Conservation (phyloP, 2,888 invertebrate genomes). For the Pristionchus arcanus region DNA sequence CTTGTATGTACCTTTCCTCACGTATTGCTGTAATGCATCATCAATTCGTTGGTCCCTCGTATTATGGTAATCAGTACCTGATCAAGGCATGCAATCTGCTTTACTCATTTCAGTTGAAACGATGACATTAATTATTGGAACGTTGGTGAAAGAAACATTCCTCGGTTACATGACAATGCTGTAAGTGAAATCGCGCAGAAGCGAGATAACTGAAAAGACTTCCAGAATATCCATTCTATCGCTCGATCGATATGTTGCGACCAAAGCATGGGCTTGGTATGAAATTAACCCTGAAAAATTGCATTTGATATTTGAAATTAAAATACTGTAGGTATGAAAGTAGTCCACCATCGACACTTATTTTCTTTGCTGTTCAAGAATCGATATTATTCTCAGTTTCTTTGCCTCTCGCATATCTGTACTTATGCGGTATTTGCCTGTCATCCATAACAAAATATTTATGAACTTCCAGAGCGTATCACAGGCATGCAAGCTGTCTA, state of each 20-base stretch:
- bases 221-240: background rate
- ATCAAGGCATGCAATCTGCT: background rate
- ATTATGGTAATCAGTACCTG: background rate
- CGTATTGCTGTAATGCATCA: background rate
- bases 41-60: background rate
- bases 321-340: background rate
- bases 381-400: background rate
- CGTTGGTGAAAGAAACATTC: background rate
- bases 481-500: background rate
- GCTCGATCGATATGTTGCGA: background rate
- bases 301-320: background rate
- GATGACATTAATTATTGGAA: background rate
- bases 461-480: background rate
- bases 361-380: background rate
- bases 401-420: background rate
- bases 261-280: conserved; percentile 17
- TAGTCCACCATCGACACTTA: background rate
- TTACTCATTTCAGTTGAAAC: background rate
- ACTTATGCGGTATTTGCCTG: background rate
- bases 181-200: background rate
- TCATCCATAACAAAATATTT: background rate
- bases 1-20: background rate
- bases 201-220: background rate
- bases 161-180: background rate
- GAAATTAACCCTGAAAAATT: background rate